Conservation (phyloP, 2,888 invertebrate genomes). For the Acleris sparsana region DNA sequence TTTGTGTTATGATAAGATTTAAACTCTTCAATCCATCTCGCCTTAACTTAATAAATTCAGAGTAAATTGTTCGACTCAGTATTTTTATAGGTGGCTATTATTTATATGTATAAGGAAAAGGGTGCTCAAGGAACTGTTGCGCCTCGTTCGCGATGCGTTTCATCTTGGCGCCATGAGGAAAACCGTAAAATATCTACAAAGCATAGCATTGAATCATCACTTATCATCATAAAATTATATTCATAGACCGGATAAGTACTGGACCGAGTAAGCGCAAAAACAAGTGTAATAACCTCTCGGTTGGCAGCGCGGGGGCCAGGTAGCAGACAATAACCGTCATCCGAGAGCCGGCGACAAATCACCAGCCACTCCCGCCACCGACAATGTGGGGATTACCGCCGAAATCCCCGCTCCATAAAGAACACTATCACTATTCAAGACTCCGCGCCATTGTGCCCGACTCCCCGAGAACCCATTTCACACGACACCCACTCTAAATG, state of each 20-base stretch:
- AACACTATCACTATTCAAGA: conserved; percentile 39
- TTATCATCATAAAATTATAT: conserved; percentile 28
- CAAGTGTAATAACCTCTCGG: conserved; percentile 53
- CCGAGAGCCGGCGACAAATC: conserved; percentile 40
- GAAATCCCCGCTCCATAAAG: conserved; percentile 36
- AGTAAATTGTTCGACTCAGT: neutral
- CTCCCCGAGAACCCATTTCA: conserved; percentile 34
- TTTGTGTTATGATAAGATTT: neutral
- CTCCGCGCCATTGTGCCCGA: conserved; percentile 39
- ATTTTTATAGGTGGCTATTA: neutral
- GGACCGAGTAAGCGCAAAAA: conserved; percentile 39
- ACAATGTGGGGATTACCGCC: conserved; percentile 40
- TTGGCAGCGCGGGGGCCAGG: conserved; percentile 48
- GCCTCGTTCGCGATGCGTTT: neutral
- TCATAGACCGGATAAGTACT: conserved; percentile 33
- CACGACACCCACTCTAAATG: conserved; percentile 37
- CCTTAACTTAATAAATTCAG: neutral
- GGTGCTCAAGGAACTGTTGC: neutral
- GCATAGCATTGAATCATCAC: conserved; percentile 20
- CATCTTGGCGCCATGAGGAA: conserved; percentile 25
- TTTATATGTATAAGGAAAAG: neutral
- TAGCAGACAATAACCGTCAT: conserved; percentile 43
- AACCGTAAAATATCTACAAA: conserved; percentile 8
- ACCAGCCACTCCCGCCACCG: conserved; percentile 35
- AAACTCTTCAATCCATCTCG: neutral